phyloP scores from a whole-genome alignment of 2,888 invertebrate species.

The Ectobius pallidus region DNA sequence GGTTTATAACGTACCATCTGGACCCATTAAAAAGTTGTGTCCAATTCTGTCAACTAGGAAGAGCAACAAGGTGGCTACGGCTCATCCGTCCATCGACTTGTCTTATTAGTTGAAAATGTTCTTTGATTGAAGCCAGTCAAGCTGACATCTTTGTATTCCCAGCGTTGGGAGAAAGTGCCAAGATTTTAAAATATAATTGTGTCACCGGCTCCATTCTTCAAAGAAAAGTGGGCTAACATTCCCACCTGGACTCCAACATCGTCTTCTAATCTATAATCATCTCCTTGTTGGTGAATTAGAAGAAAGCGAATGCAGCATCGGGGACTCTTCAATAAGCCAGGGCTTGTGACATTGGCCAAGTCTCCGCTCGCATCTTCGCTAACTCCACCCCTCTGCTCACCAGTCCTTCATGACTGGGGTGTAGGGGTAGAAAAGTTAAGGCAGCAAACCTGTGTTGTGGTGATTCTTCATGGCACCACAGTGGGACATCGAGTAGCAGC shows the following conservation, averaged over 20 bases:
- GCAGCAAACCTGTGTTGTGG: slow-evolving; percentile 1
- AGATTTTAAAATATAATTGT: no score
- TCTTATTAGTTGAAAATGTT: no score
- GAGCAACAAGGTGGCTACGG: no score
- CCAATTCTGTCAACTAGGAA: no score
- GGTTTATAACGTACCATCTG: no score
- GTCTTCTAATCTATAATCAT: neutral
- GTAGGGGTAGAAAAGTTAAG: neutral
- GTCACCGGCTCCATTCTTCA: slow-evolving; percentile 7
- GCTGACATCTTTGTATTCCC: no score
- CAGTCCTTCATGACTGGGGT: neutral
- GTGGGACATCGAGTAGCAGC: slow-evolving; percentile 1
- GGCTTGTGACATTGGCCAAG: neutral
- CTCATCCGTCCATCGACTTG: no score
- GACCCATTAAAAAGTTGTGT: no score
- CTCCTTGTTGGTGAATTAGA: neutral
- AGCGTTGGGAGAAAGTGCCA: no score
- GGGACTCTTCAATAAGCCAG: neutral
- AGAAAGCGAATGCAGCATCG: neutral
- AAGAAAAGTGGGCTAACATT: neutral
- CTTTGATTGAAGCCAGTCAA: no score
- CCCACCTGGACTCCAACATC: neutral
- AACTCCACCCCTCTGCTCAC: neutral
- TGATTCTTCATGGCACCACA: neutral
- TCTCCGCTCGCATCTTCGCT: neutral